Conservation (phyloP, 2,113 vertebrate species). For the Takifugu bimaculatus region DNA sequence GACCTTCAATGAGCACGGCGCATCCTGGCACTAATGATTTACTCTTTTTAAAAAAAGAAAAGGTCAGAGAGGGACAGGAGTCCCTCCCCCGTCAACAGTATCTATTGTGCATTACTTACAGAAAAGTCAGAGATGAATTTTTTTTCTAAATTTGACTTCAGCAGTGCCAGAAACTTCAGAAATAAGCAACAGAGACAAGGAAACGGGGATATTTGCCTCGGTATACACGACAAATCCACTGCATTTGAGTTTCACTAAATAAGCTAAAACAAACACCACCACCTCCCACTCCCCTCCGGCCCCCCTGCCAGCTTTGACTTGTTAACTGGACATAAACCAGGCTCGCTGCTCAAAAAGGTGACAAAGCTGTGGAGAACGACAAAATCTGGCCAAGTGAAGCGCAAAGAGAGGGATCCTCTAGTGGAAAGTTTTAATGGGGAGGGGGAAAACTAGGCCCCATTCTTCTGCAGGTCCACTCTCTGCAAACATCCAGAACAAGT, state of each 20-base stretch:
- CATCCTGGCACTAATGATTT: too few species aligned
- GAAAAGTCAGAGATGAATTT: conserved; percentile 12
- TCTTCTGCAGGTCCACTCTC: conserved; percentile 6
- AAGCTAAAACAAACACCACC: conserved; percentile 38
- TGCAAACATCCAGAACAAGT: conserved; percentile 36
- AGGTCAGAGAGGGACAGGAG: conserved; percentile 54
- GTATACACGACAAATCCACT: conserved; percentile 33
- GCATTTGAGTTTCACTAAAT: conserved; percentile 32
- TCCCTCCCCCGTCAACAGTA: conserved; percentile 55
- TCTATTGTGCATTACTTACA: conserved; percentile 55
- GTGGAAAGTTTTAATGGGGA: conserved; percentile 17
- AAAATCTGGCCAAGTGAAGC: conserved; percentile 20
- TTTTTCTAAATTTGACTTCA: conserved; percentile 22
- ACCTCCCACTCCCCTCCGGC: conserved; percentile 36
- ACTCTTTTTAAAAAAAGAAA: conserved; percentile 11
- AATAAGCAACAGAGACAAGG: conserved; percentile 26
- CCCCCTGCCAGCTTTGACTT: conserved; percentile 76
- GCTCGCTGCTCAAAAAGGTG: conserved; percentile 22
- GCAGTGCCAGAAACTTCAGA: conserved; percentile 35
- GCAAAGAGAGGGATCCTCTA: conserved; percentile 16
- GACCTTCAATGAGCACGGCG: too few species aligned
- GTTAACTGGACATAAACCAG: conserved; percentile 48
- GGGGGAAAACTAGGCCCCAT: too few species aligned
- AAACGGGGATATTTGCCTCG: conserved; percentile 14
- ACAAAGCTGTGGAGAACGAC: conserved; percentile 41